Evolutionary conservation across 2,797 vertebrate genomes (phyloP).

Genomic region (Orientallactaga sibirica): DNA sequence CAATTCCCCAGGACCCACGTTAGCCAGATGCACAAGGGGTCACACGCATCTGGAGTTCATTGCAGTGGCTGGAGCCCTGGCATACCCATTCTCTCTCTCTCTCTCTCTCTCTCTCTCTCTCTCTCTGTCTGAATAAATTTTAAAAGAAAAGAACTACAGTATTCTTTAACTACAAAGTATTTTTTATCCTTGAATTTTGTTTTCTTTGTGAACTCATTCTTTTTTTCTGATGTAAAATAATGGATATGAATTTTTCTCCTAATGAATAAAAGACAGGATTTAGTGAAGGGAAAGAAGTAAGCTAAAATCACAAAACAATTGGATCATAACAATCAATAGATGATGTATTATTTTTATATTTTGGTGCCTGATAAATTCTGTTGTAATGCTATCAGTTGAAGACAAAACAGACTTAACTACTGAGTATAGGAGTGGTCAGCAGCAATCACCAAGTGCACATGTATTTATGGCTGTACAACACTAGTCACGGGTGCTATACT

Average conservation of each 20-base stretch:
- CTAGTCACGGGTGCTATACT: background rate
- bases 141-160: background rate
- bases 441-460: background rate
- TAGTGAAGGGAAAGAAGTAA: conserved; percentile 26
- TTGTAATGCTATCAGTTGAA: background rate
- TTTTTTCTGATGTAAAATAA: conserved; percentile 7
- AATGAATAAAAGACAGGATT: conserved; percentile 41
- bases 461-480: background rate
- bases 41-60: too few relatives aligned
- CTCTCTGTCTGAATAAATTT: too few relatives aligned
- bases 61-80: too few relatives aligned
- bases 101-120: too few relatives aligned
- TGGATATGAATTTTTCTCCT: background rate
- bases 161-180: conserved; percentile 16
- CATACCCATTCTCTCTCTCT: too few relatives aligned
- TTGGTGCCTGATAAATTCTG: background rate
- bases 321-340: background rate
- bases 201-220: conserved; percentile 17
- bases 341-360: conserved; percentile 3
- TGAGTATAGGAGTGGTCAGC: background rate
- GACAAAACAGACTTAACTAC: background rate
- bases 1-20: too few relatives aligned
- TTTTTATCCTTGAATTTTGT: conserved; percentile 28
- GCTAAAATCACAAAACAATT: conserved; percentile 30
- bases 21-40: too few relatives aligned